Conservation (phyloP, 1,140 invertebrate species). For the Diabrotica undecimpunctata region DNA sequence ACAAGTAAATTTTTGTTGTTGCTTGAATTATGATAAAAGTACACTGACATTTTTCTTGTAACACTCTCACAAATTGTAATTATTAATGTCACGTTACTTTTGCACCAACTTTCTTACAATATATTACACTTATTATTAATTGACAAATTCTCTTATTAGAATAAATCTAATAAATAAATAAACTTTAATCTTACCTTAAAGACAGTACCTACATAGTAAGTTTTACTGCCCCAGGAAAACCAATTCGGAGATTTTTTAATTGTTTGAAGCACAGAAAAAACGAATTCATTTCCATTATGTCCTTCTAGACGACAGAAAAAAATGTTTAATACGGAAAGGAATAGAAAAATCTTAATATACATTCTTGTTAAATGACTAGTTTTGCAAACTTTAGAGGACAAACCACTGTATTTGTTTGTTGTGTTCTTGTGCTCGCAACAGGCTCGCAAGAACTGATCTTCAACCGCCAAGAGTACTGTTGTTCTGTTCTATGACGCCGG, state of each 20-base stretch:
- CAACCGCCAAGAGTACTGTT: too few species aligned
- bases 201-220: constrained; percentile 6
- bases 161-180: background rate
- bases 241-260: background rate
- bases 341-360: background rate
- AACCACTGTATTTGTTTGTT: background rate
- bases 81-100: too few species aligned
- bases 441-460: background rate
- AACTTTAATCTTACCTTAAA: constrained; percentile 8
- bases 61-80: too few species aligned
- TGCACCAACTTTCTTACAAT: too few species aligned
- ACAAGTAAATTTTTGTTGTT: too few species aligned
- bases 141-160: too few species aligned
- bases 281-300: background rate
- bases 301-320: background rate
- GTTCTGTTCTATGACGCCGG: too few species aligned
- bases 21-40: too few species aligned
- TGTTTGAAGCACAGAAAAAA: background rate
- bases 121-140: too few species aligned
- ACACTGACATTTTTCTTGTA: too few species aligned
- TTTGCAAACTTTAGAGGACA: too few species aligned
- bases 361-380: background rate
- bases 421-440: background rate
- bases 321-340: background rate
- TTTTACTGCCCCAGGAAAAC: constrained; percentile 2